These are phyloP conservation scores for Daktulosphaira vitifoliae DNA, from an alignment of 1,140 invertebrate genomes.

Conservation along the genomic window DNA sequence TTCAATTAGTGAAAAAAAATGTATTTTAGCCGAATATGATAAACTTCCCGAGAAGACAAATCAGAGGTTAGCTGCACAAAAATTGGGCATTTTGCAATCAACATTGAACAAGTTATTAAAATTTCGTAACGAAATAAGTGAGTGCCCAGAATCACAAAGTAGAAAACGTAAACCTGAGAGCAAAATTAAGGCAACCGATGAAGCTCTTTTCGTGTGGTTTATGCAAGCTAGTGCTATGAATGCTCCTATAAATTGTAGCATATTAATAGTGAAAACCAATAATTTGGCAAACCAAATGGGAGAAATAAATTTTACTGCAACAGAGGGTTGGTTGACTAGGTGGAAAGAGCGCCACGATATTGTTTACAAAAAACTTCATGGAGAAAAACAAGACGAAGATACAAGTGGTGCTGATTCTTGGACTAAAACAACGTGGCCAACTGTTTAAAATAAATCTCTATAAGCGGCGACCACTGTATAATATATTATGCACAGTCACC, in stretches of 20 bases:
- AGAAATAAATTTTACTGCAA: slow-evolving; percentile 10
- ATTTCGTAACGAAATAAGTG: neutral
- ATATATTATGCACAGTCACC: too few relatives aligned
- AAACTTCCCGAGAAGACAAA: neutral
- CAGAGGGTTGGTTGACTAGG: slow-evolving; percentile 33
- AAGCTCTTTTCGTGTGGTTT: slow-evolving; percentile 5
- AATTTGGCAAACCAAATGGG: slow-evolving; percentile 9
- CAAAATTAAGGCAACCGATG: neutral
- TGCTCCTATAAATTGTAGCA: neutral
- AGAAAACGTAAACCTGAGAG: slow-evolving; percentile 3
- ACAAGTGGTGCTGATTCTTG: neutral
- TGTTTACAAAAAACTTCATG: slow-evolving; percentile 29
- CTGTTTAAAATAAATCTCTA: too few relatives aligned
- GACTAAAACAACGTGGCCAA: neutral
- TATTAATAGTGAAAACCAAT: slow-evolving; percentile 7
- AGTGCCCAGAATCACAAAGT: neutral
- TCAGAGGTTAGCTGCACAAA: neutral
- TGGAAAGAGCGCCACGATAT: slow-evolving; percentile 43
- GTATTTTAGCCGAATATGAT: neutral
- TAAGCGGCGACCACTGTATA: too few relatives aligned
- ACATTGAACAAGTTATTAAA: neutral
- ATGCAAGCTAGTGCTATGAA: neutral
- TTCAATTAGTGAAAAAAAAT: neutral
- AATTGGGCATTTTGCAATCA: neutral
- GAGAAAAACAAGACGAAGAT: neutral